Base-by-base conservation (phyloP, 2,888 invertebrate species). In the Nowickia ferox region DNA sequence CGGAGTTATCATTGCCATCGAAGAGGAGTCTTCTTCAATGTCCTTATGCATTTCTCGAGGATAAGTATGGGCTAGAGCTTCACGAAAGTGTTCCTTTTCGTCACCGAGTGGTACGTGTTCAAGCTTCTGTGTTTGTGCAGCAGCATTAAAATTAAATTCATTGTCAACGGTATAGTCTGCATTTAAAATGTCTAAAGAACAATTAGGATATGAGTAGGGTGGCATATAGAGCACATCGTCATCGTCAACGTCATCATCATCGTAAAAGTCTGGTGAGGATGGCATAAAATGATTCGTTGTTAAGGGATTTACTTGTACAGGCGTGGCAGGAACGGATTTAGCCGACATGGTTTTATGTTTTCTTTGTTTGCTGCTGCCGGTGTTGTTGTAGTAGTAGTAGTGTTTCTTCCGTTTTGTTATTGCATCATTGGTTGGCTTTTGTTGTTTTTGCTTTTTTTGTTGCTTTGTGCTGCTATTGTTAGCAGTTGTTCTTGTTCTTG, bases 1-100 rank as follows among this genome's bases (percentile, higher is more conserved):
- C 76, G 92, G 92, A 59, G 92, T 92, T 75, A 91, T 91, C 91
- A 91, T 92, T 44, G 91, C 92, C 87, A 91, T 85, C 53, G 91
- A 92, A 19, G 92, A 91, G 40, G 89, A 89, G 38, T 91, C 90
- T 80, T 86, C 89, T 17, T 88, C 86, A n/a, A 69, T 74, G 30
- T 84, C 83, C 19, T 19, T 76, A 2, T 38, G 59, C 22, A 79
- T 48, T 61, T 79, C 61, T 13, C 82, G 59, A 11, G 71, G 71
- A 71, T 83, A 79, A 65, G 79, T 75, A 71, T 85, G 75, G 17
- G 15, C 51, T 17, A 63, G 83, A 22, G 69, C 48, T 63, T 75
- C 75, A 40, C 79, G 66, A 57, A 79, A 76, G 22, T 75, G 65
- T 57, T 83, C 77, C 22, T 44, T 68, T 15, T 78, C 84, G 8